Percentiles rank a stretch among this genome's conserved stretches.
Evolutionary conservation across 1,140 invertebrate genomes (phyloP).

Genomic region (Zaprionus ornatus): DNA sequence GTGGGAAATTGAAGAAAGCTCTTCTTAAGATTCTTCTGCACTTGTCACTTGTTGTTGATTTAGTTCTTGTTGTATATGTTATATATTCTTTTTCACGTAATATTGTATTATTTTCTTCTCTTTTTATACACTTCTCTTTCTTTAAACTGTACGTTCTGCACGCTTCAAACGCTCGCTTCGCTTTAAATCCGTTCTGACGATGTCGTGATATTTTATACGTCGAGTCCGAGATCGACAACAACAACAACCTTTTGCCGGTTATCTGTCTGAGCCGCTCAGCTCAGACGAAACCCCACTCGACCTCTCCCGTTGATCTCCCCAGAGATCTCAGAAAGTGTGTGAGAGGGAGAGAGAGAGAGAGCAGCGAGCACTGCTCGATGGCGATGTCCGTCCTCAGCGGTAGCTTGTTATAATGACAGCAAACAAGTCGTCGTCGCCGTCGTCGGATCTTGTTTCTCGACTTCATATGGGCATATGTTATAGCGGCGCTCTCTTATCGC

Average conservation of each 20-base stretch:
- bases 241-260: constrained; percentile 36
- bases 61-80: not conserved
- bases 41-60: constrained; percentile 48
- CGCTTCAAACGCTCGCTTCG: constrained; percentile 71
- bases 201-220: constrained; percentile 80
- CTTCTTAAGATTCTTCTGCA: constrained; percentile 23
- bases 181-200: constrained; percentile 82
- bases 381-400: constrained; percentile 41
- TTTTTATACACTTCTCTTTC: constrained; percentile 12
- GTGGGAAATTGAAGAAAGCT: constrained; percentile 7
- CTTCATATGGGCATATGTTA: constrained; percentile 13
- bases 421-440: constrained; percentile 72
- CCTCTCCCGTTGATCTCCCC: constrained; percentile 2
- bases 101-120: constrained; percentile 21
- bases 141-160: constrained; percentile 53
- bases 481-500: constrained; percentile 24
- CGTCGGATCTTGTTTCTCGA: constrained; percentile 64
- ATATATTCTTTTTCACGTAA: constrained; percentile 1
- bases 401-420: constrained; percentile 78
- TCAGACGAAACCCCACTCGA: constrained; percentile 11
- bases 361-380: constrained; percentile 12
- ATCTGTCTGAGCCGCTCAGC: constrained; percentile 24
- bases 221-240: constrained; percentile 26
- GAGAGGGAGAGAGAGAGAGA: not conserved
- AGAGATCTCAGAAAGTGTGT: constrained; percentile 10